Conservation (phyloP, 2,888 invertebrate genomes). For the Aporophyla nigra region DNA sequence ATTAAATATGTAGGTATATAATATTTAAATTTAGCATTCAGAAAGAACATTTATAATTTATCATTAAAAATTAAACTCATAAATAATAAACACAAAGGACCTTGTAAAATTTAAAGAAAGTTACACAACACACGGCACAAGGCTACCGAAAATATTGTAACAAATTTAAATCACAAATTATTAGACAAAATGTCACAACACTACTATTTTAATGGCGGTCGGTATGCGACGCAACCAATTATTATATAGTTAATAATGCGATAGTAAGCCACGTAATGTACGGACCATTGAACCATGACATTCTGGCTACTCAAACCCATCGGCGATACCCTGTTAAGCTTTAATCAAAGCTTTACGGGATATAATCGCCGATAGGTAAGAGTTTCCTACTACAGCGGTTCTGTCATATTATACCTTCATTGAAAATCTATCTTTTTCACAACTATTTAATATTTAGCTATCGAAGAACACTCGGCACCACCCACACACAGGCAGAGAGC, state of each 20-base stretch:
- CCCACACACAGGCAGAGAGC: too few species aligned
- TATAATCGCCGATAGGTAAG: too few species aligned
- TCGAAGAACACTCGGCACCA: too few species aligned
- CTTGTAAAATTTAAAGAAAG: neutral
- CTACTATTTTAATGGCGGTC: neutral
- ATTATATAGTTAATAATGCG: neutral
- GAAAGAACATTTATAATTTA: neutral
- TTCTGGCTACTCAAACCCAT: neutral
- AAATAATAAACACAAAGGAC: neutral
- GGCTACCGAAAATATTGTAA: neutral
- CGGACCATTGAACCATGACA: neutral
- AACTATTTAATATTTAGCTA: too few species aligned
- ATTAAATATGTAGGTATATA: neutral
- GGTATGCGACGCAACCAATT: neutral
- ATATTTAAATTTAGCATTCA: neutral
- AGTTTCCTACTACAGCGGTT: too few species aligned
- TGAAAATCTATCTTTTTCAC: too few species aligned
- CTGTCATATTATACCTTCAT: too few species aligned
- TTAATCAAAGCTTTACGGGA: too few species aligned
- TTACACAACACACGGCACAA: too few species aligned
- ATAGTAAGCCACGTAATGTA: neutral
- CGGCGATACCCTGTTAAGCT: neutral
- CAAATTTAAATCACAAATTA: neutral
- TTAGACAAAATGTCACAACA: neutral
- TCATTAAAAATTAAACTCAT: too few species aligned